Percentiles rank a stretch among this genome's conserved stretches.
Evolutionary conservation across 2,888 invertebrate genomes (phyloP).

Genomic region (Carterocephalus palaemon): DNA sequence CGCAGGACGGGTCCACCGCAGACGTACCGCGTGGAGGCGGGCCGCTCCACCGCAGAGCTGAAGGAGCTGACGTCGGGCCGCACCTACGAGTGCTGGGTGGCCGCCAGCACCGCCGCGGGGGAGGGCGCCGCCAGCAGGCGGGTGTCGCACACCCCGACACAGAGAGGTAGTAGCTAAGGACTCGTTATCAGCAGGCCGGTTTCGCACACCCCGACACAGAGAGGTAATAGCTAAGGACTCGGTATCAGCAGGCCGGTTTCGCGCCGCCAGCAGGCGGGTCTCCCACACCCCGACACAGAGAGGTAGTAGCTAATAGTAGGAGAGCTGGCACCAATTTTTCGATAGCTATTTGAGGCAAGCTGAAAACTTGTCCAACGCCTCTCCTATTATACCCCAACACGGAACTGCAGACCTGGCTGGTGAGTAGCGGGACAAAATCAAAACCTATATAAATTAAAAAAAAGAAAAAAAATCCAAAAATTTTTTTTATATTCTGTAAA

Average conservation of each 20-base stretch:
- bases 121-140: slow-evolving; percentile 70
- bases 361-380: no score
- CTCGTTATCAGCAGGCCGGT: slow-evolving; percentile 52
- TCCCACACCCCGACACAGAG: slow-evolving; percentile 68
- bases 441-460: no score
- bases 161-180: slow-evolving; percentile 62
- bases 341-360: not conserved
- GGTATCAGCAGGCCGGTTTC: slow-evolving; percentile 55
- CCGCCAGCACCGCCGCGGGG: slow-evolving; percentile 80
- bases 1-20: slow-evolving; percentile 57
- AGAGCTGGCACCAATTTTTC: no score
- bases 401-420: no score
- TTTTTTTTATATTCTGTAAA: no score
- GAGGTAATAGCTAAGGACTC: slow-evolving; percentile 56
- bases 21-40: slow-evolving; percentile 49
- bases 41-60: slow-evolving; percentile 48
- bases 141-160: slow-evolving; percentile 66
- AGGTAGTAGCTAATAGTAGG: slow-evolving; percentile 58
- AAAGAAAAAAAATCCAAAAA: no score
- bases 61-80: slow-evolving; percentile 58
- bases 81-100: slow-evolving; percentile 81
- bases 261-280: slow-evolving; percentile 59
- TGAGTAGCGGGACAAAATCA: no score
- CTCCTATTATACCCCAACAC: no score
- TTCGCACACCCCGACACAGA: slow-evolving; percentile 65